Evolutionary conservation across 2,797 vertebrate genomes (phyloP).

Genomic region (Anguilla anguilla): DNA sequence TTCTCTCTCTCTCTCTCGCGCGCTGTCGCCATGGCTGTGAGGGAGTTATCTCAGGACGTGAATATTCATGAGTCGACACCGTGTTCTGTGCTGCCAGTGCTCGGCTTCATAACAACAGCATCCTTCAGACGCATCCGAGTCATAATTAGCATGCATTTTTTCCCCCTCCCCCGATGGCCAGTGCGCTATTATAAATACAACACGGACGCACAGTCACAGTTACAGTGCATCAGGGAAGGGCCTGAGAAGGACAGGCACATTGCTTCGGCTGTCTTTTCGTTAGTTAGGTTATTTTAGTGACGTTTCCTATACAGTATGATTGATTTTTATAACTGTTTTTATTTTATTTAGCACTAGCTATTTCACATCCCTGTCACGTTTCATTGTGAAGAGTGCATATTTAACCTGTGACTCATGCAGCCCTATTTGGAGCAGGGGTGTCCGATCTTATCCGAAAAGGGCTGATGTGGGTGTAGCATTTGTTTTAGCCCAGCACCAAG

Average conservation of each 20-base stretch:
- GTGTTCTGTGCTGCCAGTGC: slow-evolving; percentile 37
- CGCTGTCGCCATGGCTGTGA: slow-evolving; percentile 38
- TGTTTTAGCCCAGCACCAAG: too few relatives aligned
- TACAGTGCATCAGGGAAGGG: background rate
- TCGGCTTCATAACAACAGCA: slow-evolving; percentile 29
- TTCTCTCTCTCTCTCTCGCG: slow-evolving; percentile 24
- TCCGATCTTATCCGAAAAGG: too few relatives aligned
- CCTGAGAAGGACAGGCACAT: background rate
- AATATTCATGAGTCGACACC: slow-evolving; percentile 53
- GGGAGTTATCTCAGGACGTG: slow-evolving; percentile 41
- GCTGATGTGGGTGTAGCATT: too few relatives aligned
- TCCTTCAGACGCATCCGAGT: slow-evolving; percentile 7
- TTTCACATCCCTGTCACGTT: background rate
- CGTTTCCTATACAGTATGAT: background rate
- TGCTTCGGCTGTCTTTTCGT: background rate
- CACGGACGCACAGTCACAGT: background rate
- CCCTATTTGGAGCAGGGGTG: background rate
- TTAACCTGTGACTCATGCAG: background rate
- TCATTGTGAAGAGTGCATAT: background rate
- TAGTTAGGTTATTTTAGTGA: background rate
- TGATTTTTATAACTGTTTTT: background rate
- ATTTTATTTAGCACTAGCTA: background rate
- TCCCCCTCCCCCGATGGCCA: background rate
- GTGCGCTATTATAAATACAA: slow-evolving; percentile 14
- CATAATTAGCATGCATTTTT: slow-evolving; percentile 20